Conservation (phyloP, 2,113 vertebrate species). For the Rutilus rutilus region DNA sequence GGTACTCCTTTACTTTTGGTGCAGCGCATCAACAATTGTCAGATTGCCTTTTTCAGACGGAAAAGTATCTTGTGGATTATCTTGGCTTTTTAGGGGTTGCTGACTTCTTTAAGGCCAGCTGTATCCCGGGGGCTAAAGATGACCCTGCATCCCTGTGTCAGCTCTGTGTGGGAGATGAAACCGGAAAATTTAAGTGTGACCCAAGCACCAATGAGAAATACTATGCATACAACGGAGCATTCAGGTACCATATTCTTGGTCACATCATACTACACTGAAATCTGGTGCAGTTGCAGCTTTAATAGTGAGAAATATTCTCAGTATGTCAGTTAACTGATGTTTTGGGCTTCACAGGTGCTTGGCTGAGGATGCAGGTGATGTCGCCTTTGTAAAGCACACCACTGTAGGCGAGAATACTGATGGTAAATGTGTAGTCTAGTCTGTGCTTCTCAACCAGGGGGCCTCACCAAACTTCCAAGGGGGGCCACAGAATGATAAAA, state of each 20-base stretch:
- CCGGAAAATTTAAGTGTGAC: constrained; percentile 74
- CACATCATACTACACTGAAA: background rate
- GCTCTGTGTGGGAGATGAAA: constrained; percentile 80
- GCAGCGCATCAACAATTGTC: background rate
- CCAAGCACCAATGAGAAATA: constrained; percentile 80
- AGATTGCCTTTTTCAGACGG: constrained; percentile 1
- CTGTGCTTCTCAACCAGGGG: background rate
- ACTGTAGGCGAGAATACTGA: constrained; percentile 83
- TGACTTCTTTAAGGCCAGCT: constrained; percentile 88
- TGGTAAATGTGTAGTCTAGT: constrained; percentile 68
- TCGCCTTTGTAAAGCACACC: constrained; percentile 88
- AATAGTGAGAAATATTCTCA: background rate
- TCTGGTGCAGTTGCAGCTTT: background rate
- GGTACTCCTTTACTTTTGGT: constrained; percentile 68
- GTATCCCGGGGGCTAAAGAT: constrained; percentile 82
- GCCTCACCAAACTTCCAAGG: background rate
- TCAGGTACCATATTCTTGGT: constrained; percentile 79
- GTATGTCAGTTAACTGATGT: background rate
- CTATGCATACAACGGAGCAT: constrained; percentile 87
- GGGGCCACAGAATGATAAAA: background rate
- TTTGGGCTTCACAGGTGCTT: constrained; percentile 77
- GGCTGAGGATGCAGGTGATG: constrained; percentile 78
- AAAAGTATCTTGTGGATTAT: constrained; percentile 1
- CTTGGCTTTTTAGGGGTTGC: constrained; percentile 78
- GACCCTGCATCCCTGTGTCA: constrained; percentile 81